phyloP scores from a whole-genome alignment of 2,888 invertebrate species.

The Lepeophtheirus nordmannii region DNA sequence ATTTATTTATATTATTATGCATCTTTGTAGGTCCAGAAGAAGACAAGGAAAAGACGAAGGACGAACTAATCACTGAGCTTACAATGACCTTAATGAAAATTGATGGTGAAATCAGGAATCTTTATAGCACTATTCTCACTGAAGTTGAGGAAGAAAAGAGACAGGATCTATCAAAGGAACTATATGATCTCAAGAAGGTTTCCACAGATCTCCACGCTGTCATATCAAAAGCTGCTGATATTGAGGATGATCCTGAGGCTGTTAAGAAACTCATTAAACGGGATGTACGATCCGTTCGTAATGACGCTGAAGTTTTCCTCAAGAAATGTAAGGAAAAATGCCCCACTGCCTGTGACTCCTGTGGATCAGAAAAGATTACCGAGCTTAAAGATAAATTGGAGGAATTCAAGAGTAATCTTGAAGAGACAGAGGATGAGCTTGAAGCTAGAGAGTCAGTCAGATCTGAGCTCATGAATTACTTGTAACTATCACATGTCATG shows the following conservation, averaged over 20 bases:
- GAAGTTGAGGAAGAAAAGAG: constrained; percentile 19
- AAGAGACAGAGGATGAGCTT: constrained; percentile 10
- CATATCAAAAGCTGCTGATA: constrained; percentile 2
- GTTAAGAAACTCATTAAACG: constrained; percentile 13
- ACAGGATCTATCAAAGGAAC: constrained; percentile 4
- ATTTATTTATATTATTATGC: not conserved
- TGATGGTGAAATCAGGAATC: constrained; percentile 1
- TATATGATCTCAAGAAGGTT: constrained; percentile 16
- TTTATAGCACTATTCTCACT: constrained; percentile 17
- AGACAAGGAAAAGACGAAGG: constrained; percentile 3
- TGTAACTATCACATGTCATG: not conserved
- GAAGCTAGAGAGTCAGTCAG: constrained; percentile 13
- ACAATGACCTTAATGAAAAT: constrained; percentile 15
- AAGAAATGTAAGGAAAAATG: constrained; percentile 13
- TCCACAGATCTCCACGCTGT: not conserved
- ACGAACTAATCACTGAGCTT: not conserved
- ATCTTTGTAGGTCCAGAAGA: constrained; percentile 9
- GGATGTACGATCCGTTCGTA: constrained; percentile 6
- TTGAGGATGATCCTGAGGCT: constrained; percentile 12
- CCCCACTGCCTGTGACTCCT: constrained; percentile 14
- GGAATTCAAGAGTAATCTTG: constrained; percentile 10
- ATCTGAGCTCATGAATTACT: constrained; percentile 18
- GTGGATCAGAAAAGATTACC: constrained; percentile 18
- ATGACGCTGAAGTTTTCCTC: constrained; percentile 7
- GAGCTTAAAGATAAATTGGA: constrained; percentile 19